Percentiles rank a stretch among this genome's conserved stretches.
Conservation (phyloP, 2,888 invertebrate genomes). For the Rotaria sp. region DNA sequence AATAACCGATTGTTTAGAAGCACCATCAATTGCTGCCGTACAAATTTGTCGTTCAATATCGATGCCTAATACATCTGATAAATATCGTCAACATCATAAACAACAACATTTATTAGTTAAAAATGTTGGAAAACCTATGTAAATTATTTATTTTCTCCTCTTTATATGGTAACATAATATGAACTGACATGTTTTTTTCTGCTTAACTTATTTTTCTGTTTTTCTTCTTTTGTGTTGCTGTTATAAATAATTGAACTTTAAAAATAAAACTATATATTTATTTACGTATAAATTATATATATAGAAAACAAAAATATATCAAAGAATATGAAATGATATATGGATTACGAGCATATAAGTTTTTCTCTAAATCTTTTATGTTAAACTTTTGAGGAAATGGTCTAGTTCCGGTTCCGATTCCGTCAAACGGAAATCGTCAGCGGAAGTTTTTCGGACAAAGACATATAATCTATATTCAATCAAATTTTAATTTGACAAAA, state of each 20-base stretch:
- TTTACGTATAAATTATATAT: no score
- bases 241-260: not conserved
- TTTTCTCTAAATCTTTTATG: not conserved
- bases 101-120: not conserved
- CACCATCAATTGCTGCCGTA: constrained; percentile 9
- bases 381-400: not conserved
- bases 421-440: not conserved
- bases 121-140: not conserved
- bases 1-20: constrained; percentile 19
- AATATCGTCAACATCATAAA: not conserved
- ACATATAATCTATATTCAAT: not conserved
- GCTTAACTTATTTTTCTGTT: not conserved
- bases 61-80: not conserved
- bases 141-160: not conserved
- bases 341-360: not conserved
- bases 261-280: not conserved
- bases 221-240: not conserved
- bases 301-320: no score
- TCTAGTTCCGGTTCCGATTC: not conserved
- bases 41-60: constrained; percentile 16
- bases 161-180: not conserved
- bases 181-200: not conserved
- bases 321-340: not conserved
- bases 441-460: not conserved
- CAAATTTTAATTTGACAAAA: not conserved